Evolutionary conservation across 1,140 invertebrate genomes (phyloP), one percentile per base, ranked within the genome.

Genomic region (Anagrus nilaparvatae): DNA sequence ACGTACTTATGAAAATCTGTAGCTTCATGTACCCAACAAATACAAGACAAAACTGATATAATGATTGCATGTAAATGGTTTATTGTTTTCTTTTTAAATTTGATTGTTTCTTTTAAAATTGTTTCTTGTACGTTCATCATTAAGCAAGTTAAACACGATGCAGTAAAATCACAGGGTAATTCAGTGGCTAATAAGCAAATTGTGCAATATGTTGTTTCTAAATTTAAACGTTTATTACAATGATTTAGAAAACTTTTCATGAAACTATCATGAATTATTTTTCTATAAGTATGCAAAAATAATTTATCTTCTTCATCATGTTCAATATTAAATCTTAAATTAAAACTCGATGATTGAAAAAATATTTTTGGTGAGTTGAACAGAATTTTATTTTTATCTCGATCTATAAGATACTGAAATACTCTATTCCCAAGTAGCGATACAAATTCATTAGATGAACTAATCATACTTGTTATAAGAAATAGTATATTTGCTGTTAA

Each of bases 21-120:
- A 0, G 74, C 73, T 30, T 69, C 60, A 49, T 76, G 72, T 21
- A 76, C 61, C 67, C 74, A 76, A 44, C 75, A 76, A 0, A 77
- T 59, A 8, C 77, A 54, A 0, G 74, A 75, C 63, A 76, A 68
- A 1, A 76, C 49, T 3, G 74, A 69, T 19, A 75, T 67, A 1
- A 76, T 66, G 8, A 59, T 65, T 0, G 73, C 73, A 46, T 76
- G 74, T 40, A 77, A 52, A 50, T 71, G 71, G 48, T 69, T 70
- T 6, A 59, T 48, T n/a, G 53, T 55, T 25, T 63, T 46, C 13
- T 56, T 40, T 5, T 29, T 4, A 53, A 38, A 29, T 63, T 39
- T 32, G 48, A 43, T 37, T 13, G 10, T n/a, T 16, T 52, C 47
- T 19, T 65, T 57, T 8, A 74, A 46, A 8, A 65, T 62, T 16